Conservation (phyloP, 2,113 vertebrate genomes). For the human region GRCh38 chr4:93378501-93379000, state of each 20-base stretch:
- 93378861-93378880: not conserved
- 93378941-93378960: not conserved
- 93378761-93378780: not conserved
- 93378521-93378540: not conserved
- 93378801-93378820: constrained; percentile 3
- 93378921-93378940: not conserved
- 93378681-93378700: not conserved
- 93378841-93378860: not conserved
- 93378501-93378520: not conserved
- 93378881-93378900: not conserved
- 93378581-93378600: not conserved
- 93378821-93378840: not conserved
- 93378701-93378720: not conserved
- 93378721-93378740: not conserved
- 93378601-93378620: not conserved
- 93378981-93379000: not conserved
- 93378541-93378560: not conserved
- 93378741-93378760: not conserved
- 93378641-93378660: not conserved
- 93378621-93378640: not conserved
- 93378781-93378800: not conserved
- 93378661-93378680: not conserved
- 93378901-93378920: not conserved
- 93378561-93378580: not conserved
- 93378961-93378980: not conserved